Percentiles rank a stretch among this genome's conserved stretches.
These are phyloP conservation scores for Drosophila colorata DNA, from an alignment of 2,888 invertebrate species.

Conservation along the genomic window DNA sequence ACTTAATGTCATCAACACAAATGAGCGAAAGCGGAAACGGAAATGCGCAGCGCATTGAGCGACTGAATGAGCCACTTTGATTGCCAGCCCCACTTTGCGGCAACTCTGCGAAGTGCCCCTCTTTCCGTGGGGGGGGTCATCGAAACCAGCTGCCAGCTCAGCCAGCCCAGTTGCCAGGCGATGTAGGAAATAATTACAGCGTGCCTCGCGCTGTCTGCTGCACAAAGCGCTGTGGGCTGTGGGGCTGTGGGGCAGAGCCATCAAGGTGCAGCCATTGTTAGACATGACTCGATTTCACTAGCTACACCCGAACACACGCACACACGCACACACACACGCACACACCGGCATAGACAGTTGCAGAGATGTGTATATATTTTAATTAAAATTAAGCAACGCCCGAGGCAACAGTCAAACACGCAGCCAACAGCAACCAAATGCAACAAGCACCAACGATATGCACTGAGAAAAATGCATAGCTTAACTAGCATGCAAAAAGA, in stretches of 20 bases:
- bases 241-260: not conserved
- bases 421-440: constrained; percentile 14
- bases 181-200: constrained; percentile 57
- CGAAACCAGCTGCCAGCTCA: constrained; percentile 7
- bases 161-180: constrained; percentile 22
- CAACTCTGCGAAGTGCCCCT: not conserved
- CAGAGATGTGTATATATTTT: constrained; percentile 37
- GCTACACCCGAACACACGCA: not conserved
- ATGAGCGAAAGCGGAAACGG: constrained; percentile 60
- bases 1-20: constrained; percentile 58
- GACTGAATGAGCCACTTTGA: constrained; percentile 45
- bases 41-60: constrained; percentile 60
- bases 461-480: not conserved
- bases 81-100: constrained; percentile 16
- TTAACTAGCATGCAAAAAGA: not conserved
- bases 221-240: constrained; percentile 16
- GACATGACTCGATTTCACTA: constrained; percentile 23
- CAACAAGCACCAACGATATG: not conserved
- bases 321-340: not conserved
- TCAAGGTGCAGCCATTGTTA: constrained; percentile 25
- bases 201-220: constrained; percentile 36
- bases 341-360: not conserved
- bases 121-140: too few relatives aligned
- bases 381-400: constrained; percentile 61
- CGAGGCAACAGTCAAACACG: constrained; percentile 25